Conservation (phyloP, 2,888 invertebrate genomes). For the Tiphia femorata region DNA sequence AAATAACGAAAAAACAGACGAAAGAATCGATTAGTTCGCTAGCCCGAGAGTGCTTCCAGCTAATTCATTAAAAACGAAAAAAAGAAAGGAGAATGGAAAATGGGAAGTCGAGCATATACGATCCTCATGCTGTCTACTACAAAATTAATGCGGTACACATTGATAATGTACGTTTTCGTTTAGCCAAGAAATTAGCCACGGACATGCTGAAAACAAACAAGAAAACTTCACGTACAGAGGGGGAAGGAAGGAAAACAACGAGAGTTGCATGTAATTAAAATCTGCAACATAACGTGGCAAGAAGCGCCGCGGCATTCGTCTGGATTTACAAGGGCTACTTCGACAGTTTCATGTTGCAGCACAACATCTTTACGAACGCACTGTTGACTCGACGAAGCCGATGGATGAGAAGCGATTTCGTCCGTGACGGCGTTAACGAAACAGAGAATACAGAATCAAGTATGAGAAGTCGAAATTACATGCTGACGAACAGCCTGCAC, state of each 20-base stretch:
- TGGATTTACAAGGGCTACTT: constrained; percentile 26
- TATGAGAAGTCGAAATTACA: constrained; percentile 72
- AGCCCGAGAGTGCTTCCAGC: neutral
- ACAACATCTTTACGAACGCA: neutral
- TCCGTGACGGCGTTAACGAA: neutral
- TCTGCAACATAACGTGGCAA: constrained; percentile 30
- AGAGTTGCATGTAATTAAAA: constrained; percentile 7
- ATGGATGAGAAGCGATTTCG: constrained; percentile 1
- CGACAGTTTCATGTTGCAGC: too few species aligned
- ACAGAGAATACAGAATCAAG: constrained; percentile 28
- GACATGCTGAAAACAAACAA: constrained; percentile 38
- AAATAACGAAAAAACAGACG: constrained; percentile 37
- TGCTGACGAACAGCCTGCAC: constrained; percentile 87
- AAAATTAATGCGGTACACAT: constrained; percentile 15
- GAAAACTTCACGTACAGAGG: too few species aligned
- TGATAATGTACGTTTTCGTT: neutral
- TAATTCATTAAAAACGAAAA: neutral
- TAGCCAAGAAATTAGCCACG: too few species aligned
- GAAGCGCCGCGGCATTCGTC: constrained; percentile 29
- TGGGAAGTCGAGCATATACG: too few species aligned
- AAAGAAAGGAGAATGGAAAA: constrained; percentile 15
- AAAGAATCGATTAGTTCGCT: neutral
- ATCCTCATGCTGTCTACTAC: constrained; percentile 31
- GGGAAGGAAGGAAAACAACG: too few species aligned
- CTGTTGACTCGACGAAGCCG: neutral